Conservation (phyloP, 2,113 vertebrate species). For the Oceanodroma tethys region DNA sequence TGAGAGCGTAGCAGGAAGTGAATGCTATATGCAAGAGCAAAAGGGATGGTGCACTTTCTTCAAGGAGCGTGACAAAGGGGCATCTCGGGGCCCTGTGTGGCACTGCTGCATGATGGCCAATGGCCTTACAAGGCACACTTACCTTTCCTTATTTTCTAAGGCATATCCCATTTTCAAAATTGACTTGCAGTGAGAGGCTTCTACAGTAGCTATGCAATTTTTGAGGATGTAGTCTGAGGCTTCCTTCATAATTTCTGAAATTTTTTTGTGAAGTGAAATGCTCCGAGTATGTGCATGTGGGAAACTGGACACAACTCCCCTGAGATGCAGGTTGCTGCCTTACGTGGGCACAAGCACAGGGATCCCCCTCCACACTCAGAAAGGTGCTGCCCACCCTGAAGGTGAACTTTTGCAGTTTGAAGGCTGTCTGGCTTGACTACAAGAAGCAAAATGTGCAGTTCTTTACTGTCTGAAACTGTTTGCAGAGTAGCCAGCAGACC, state of each 20-base stretch:
- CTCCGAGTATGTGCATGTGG: background rate
- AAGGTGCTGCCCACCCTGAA: rapidly evolving
- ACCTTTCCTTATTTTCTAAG: background rate
- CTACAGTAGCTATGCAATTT: background rate
- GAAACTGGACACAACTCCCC: background rate
- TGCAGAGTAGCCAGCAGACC: background rate
- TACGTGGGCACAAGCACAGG: background rate
- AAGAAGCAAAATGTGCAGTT: background rate
- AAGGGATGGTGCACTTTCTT: background rate
- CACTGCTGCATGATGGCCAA: background rate
- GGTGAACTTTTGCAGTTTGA: background rate
- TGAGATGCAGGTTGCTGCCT: background rate
- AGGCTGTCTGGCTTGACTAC: background rate
- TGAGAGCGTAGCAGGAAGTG: background rate
- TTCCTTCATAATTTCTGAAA: background rate
- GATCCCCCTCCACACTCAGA: background rate
- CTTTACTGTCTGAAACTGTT: background rate
- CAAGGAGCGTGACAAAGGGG: background rate
- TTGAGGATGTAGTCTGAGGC: background rate
- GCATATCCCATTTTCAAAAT: background rate
- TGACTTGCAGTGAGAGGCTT: background rate
- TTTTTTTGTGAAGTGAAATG: background rate
- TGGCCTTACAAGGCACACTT: background rate
- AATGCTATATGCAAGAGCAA: background rate
- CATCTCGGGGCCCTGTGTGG: too few relatives aligned